Conservation (phyloP, 2,797 vertebrate species). For the Lutjanus campechanus region DNA sequence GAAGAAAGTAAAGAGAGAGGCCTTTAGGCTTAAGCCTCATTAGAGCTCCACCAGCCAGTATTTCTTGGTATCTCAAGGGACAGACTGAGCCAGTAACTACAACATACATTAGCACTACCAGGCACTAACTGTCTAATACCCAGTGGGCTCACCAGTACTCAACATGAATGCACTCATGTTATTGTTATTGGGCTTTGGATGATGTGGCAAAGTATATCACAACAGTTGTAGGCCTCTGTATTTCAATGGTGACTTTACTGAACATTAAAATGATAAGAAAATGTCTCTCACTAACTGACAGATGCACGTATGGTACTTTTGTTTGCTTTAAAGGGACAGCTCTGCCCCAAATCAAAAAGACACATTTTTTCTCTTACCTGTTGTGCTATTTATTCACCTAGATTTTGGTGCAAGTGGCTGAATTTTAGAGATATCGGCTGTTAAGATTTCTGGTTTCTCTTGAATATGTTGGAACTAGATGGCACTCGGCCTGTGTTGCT, state of each 20-base stretch:
- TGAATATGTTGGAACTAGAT: too few relatives aligned
- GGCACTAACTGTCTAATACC: constrained; percentile 23
- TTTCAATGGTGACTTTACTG: not conserved
- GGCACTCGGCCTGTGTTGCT: too few relatives aligned
- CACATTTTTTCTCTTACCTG: too few relatives aligned
- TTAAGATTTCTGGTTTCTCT: too few relatives aligned
- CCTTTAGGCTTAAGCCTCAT: constrained; percentile 1
- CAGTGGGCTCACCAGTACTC: constrained; percentile 19
- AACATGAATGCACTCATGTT: constrained; percentile 27
- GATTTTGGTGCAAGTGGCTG: too few relatives aligned
- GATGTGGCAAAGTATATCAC: constrained; percentile 25
- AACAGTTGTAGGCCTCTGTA: not conserved
- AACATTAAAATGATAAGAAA: not conserved
- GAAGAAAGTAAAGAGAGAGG: constrained; percentile 17
- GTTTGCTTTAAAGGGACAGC: too few relatives aligned
- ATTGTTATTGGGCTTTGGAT: constrained; percentile 30
- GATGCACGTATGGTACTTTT: too few relatives aligned
- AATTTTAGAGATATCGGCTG: too few relatives aligned
- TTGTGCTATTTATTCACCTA: too few relatives aligned
- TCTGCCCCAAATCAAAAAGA: too few relatives aligned
- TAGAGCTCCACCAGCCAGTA: not conserved
- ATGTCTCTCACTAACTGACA: not conserved
- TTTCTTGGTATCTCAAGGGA: constrained; percentile 26
- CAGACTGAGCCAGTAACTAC: constrained; percentile 1
- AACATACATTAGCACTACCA: constrained; percentile 13